A percentile compares a stretch with the other conserved stretches of the same genome.
Conservation (phyloP, 2,888 invertebrate species). For the Drosophila multiciliata region DNA sequence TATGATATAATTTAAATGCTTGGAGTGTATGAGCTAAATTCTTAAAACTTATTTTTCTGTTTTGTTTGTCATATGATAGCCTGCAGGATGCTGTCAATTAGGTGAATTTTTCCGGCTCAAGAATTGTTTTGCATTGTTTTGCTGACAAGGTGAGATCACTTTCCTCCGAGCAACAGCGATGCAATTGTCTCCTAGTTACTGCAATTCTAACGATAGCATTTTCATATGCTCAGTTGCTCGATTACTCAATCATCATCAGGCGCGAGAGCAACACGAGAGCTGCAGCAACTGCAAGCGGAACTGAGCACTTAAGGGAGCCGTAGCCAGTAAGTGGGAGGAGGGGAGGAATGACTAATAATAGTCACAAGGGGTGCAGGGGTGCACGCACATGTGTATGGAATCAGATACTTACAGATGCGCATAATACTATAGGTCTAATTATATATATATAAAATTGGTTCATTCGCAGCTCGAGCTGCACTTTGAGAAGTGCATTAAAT, state of each 20-base stretch:
- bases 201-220: slow-evolving; percentile 61
- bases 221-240: slow-evolving; percentile 22
- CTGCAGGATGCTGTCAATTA: slow-evolving; percentile 71
- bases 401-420: slow-evolving; percentile 20
- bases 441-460: slow-evolving; percentile 50
- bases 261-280: slow-evolving; percentile 28
- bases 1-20: not conserved
- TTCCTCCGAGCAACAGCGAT: slow-evolving; percentile 50
- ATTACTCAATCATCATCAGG: slow-evolving; percentile 28
- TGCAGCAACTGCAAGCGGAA: slow-evolving; percentile 62
- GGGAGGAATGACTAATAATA: slow-evolving; percentile 64
- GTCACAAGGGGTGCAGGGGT: slow-evolving; percentile 65
- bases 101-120: slow-evolving; percentile 42
- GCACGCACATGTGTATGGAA: slow-evolving; percentile 38
- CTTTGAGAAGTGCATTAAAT: slow-evolving; percentile 55
- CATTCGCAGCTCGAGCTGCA: slow-evolving; percentile 48
- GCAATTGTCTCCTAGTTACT: slow-evolving; percentile 62
- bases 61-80: slow-evolving; percentile 17
- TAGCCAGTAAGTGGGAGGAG: not conserved
- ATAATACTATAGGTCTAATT: slow-evolving; percentile 51
- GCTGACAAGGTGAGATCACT: slow-evolving; percentile 57
- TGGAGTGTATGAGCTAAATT: not conserved
- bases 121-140: slow-evolving; percentile 43
- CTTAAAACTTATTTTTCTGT: not conserved
- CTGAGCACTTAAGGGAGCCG: slow-evolving; percentile 70